A percentile compares a stretch with the other conserved stretches of the same genome.
Evolutionary conservation across 2,113 vertebrate species (phyloP).

Genomic region (Myotis lucifugus): DNA sequence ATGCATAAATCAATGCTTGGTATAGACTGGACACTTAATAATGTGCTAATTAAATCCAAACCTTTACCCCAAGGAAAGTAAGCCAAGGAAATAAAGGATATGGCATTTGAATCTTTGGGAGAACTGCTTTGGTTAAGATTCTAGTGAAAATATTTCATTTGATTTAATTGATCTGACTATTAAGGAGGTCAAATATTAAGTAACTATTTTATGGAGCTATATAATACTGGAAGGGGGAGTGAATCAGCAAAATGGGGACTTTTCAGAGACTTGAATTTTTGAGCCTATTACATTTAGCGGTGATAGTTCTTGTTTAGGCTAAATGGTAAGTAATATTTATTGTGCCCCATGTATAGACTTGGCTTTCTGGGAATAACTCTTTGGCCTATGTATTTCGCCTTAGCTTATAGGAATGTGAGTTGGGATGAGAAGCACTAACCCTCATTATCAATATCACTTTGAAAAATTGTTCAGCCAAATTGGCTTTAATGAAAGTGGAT

Average conservation of each 20-base stretch:
- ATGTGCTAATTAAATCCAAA: conserved; percentile 16
- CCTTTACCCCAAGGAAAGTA: neutral
- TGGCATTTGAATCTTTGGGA: neutral
- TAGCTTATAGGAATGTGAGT: neutral
- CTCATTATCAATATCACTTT: neutral
- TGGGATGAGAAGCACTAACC: conserved; percentile 2
- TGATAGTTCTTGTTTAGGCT: neutral
- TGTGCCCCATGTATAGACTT: neutral
- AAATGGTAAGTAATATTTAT: neutral
- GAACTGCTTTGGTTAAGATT: neutral
- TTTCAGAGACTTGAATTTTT: neutral
- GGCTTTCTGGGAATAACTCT: neutral
- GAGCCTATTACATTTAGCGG: neutral
- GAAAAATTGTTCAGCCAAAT: neutral
- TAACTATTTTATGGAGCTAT: neutral
- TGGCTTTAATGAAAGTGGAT: neutral
- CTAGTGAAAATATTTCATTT: neutral
- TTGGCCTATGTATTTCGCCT: neutral
- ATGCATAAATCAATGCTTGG: neutral
- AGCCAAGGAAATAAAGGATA: neutral
- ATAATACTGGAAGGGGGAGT: neutral
- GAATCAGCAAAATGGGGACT: neutral
- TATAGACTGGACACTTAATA: neutral
- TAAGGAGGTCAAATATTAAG: neutral
- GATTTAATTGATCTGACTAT: conserved; percentile 22